These are phyloP conservation scores for Nomada fabriciana DNA, from an alignment of 2,888 invertebrate genomes.

Conservation along the genomic window DNA sequence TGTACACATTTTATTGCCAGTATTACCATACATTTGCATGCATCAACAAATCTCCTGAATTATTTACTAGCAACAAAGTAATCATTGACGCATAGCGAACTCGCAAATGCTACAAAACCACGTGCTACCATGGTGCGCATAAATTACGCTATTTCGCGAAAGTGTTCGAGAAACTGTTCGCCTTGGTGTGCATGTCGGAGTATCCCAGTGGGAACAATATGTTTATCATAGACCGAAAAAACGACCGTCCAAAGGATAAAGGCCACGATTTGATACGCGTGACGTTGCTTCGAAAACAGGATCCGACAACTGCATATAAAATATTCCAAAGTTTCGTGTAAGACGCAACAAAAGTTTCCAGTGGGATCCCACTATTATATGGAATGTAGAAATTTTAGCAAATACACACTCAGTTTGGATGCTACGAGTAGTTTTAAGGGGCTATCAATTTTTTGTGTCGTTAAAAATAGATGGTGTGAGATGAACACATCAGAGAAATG, in stretches of 20 bases:
- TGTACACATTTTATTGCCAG: background rate
- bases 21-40: slow-evolving; percentile 19
- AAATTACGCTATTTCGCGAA: slow-evolving; percentile 17
- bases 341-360: too few relatives aligned
- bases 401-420: too few relatives aligned
- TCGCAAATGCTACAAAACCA: background rate
- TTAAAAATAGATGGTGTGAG: too few relatives aligned
- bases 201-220: slow-evolving; percentile 41
- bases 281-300: slow-evolving; percentile 9
- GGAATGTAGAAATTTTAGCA: too few relatives aligned
- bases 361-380: too few relatives aligned
- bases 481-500: too few relatives aligned
- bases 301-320: too few relatives aligned
- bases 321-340: too few relatives aligned
- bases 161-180: slow-evolving; percentile 2
- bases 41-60: slow-evolving; percentile 18
- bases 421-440: too few relatives aligned
- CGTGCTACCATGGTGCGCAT: background rate
- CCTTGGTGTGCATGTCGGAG: background rate
- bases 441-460: too few relatives aligned
- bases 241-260: slow-evolving; percentile 52
- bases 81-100: slow-evolving; percentile 3
- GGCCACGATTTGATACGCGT: slow-evolving; percentile 34
- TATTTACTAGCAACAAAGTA: slow-evolving; percentile 16
- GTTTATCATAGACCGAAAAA: slow-evolving; percentile 44